Base-by-base conservation (phyloP, 2,888 invertebrate species). In the Acronicta psi region DNA sequence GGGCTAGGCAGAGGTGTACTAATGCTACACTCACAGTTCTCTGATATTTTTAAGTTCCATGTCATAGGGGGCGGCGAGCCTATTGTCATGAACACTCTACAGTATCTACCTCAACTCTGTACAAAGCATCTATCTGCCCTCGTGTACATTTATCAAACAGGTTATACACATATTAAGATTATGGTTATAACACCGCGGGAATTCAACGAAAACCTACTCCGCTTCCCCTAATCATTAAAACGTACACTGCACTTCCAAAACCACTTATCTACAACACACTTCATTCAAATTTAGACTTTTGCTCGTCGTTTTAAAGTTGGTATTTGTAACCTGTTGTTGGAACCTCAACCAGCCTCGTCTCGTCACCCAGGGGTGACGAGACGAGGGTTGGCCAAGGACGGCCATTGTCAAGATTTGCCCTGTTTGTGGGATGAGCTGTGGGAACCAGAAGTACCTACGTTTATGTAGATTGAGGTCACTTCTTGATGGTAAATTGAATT, bases 341-440 rank as follows among this genome's bases (percentile, higher is more conserved):
- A n/a, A n/a, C n/a, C n/a, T n/a, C n/a, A n/a, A n/a, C n/a, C n/a
- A n/a, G n/a, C n/a, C n/a, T n/a, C n/a, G n/a, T n/a, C n/a, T n/a
- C n/a, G n/a, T n/a, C n/a, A n/a, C n/a, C n/a, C n/a, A n/a, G n/a
- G 75, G 73, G 49, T 65, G 73, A 65, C 37, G 75, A 80, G 80
- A 73, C 75, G 88, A 91, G 92, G 92, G 92, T 83, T 84, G 84
- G 73, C 88, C 93, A 93, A 93, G 93, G 93, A 81, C 93, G 82
- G 67, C 73, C 81, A 89, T 91, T 92, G 91, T 92, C 79, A 76
- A 83, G 83, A 87, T 83, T 86, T 87, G 86, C 84, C 77, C 72
- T 59, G 73, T 75, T 73, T 74, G 68, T 63, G 62, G 60, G 70
- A 66, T 73, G 69, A 69, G 67, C 60, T 57, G 45, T 51, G 58